Evolutionary conservation across 2,113 vertebrate genomes (phyloP).

Genomic region (Apteryx mantelli): DNA sequence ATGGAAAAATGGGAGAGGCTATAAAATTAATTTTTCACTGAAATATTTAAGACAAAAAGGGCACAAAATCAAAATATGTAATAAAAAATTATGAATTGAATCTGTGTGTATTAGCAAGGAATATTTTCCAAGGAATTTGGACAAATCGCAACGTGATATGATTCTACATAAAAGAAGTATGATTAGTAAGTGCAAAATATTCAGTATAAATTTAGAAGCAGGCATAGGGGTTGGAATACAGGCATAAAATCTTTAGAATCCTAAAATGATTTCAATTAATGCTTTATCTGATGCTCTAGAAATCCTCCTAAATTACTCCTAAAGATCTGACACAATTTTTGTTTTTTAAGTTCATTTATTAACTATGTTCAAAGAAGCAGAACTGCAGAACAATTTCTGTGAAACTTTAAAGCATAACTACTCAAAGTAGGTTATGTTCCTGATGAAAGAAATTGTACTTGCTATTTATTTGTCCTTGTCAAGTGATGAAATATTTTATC

Average conservation of each 20-base stretch:
- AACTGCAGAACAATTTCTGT: background rate
- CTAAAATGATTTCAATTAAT: background rate
- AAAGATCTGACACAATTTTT: background rate
- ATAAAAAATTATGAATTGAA: background rate
- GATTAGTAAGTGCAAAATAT: background rate
- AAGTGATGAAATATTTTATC: conserved; percentile 21
- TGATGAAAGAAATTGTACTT: background rate
- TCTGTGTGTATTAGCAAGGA: background rate
- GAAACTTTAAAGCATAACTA: background rate
- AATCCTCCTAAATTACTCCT: background rate
- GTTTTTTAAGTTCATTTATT: background rate
- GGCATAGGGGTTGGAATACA: background rate
- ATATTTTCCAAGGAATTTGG: background rate
- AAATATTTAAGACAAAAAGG: background rate
- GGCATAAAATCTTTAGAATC: background rate
- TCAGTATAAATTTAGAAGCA: background rate
- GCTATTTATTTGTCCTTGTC: background rate
- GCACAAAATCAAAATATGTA: background rate
- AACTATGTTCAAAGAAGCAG: background rate
- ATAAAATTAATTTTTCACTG: background rate
- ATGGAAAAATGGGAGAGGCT: background rate
- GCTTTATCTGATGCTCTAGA: background rate
- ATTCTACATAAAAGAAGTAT: background rate
- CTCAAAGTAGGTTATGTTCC: background rate
- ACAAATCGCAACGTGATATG: background rate